Evolutionary conservation across 2,113 vertebrate genomes (phyloP).

Genomic region (Neotragus moschatus): DNA sequence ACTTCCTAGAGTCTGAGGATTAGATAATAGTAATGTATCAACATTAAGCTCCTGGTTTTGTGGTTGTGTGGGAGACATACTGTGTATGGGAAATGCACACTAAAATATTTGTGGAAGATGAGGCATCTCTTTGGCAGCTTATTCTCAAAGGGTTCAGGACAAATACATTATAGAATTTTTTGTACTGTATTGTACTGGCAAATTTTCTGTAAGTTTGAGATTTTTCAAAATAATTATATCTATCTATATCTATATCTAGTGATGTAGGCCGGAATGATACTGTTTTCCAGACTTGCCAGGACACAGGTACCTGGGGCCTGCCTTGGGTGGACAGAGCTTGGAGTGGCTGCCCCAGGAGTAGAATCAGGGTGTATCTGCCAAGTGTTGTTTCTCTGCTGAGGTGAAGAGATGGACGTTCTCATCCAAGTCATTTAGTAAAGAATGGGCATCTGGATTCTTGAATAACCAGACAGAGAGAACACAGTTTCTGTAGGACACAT

Average conservation of each 20-base stretch:
- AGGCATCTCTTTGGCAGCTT: not conserved
- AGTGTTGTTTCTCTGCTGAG: not conserved
- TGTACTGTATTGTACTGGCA: fast-evolving
- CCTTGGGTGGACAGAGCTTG: not conserved
- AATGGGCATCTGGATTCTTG: too few species aligned
- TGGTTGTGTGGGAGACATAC: not conserved
- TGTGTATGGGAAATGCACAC: not conserved
- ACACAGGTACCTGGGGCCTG: not conserved
- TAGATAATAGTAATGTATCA: not conserved
- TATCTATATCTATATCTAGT: not conserved
- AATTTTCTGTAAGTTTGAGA: not conserved
- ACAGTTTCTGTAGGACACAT: not conserved
- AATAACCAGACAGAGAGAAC: not conserved
- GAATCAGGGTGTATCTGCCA: not conserved
- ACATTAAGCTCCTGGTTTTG: not conserved
- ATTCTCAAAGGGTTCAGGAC: not conserved
- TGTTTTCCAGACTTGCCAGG: not conserved
- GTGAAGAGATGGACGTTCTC: not conserved
- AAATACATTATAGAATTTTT: not conserved
- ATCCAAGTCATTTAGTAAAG: not conserved
- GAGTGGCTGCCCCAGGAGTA: not conserved
- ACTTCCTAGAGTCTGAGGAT: not conserved
- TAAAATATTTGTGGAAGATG: not conserved
- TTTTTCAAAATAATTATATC: not conserved
- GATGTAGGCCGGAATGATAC: not conserved